These are phyloP conservation scores for Urophycis tenuis DNA, from an alignment of 2,797 vertebrate species.

Conservation along the genomic window DNA sequence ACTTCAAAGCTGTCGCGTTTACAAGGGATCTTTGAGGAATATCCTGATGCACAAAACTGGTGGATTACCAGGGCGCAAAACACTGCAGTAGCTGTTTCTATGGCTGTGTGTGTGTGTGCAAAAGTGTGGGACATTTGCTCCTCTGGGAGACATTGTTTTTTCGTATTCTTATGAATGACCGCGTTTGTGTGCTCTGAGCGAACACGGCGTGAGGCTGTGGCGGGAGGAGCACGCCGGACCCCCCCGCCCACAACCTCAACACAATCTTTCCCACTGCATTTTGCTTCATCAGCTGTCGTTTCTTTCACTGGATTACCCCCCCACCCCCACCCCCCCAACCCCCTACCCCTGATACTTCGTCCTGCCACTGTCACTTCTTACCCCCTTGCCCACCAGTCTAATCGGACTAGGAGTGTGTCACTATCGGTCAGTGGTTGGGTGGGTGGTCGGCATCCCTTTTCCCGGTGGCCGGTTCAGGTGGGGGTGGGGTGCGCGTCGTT, in stretches of 20 bases:
- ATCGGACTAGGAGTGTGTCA: not conserved
- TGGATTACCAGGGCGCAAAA: conserved; percentile 50
- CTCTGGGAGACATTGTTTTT: too few species aligned
- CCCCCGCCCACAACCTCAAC: not conserved
- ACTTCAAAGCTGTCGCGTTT: conserved; percentile 58
- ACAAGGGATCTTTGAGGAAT: conserved; percentile 62
- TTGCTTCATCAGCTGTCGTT: too few species aligned
- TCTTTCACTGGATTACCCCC: too few species aligned
- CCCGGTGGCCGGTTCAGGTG: conserved; percentile 42
- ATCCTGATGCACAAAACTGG: conserved; percentile 43
- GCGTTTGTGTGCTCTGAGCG: not conserved
- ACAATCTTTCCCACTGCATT: too few species aligned
- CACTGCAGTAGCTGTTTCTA: conserved; percentile 13
- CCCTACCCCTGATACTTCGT: not conserved
- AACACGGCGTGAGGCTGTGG: not conserved
- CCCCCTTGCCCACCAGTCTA: not conserved
- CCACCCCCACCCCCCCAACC: too few species aligned
- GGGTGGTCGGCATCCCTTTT: conserved; percentile 7
- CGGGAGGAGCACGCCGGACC: not conserved
- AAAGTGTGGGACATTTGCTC: too few species aligned
- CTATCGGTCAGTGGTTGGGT: not conserved
- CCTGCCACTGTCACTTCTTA: not conserved
- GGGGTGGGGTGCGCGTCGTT: conserved; percentile 44
- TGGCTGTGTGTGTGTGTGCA: conserved; percentile 16
- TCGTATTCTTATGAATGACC: not conserved